Base-by-base conservation (phyloP, 2,888 invertebrate species). In the Trachelus iudaicus region DNA sequence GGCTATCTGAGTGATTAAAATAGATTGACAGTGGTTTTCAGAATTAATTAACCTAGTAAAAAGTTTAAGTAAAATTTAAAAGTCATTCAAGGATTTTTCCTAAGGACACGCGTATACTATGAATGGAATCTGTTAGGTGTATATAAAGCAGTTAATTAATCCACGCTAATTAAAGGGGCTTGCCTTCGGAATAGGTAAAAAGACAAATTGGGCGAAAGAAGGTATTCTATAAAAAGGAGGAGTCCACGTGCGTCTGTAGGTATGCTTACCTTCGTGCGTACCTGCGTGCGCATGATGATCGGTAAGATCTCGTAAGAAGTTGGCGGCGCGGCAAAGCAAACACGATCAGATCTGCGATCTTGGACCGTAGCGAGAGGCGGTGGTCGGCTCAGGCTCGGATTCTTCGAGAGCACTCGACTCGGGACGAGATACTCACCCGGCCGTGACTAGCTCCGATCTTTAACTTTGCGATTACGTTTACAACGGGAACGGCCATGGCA, bases 241-340 rank as follows among this genome's bases (percentile, higher is more conserved):
- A 15, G 40, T 15, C 40, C 13, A 40, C 40, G 40, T 40, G 40
- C 40, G 40, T 40, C 23, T 2, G 40, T 15, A 40, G 23, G 40
- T 40, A 23, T 40, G 23, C 40, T 23, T 40, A 23, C 23, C 23
- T 40, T 40, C 1, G 13, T 71, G 71, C 30, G 31, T 33, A 33
- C 30, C 13, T 33, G 71, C 71, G 71, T 73, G 83, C 81, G 81
- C 80, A 77, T 37, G 73, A 79, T 80, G 84, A 81, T 81, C 81
- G 75, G 79, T 77, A 73, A 73, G 79, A 80, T 79, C 77, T 73
- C 35, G 78, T 81, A 80, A 76, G 69, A 78, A 76, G 78, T 78
- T 76, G 79, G 82, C 80, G 85, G 85, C 79, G 81, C 83, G 85
- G 85, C 86, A 87, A 87, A 87, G 87, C 83, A 83, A 82, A 85